Evolutionary conservation across 2,113 vertebrate species (phyloP), one percentile per base, ranked within the genome.

Genomic region (Lanius ludovicianus): DNA sequence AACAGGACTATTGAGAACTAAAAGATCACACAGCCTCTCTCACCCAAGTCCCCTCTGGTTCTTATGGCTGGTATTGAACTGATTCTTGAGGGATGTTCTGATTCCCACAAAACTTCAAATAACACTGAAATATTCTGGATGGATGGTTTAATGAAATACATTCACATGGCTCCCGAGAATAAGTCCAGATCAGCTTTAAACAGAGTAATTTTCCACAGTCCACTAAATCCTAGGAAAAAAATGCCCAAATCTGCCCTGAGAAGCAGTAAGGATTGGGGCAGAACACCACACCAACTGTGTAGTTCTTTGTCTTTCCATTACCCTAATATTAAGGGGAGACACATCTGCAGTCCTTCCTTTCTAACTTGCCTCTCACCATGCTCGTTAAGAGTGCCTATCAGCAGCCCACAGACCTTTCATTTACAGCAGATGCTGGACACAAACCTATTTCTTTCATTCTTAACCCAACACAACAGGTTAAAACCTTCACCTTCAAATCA

Each of bases 271-370:
- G 7, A 49, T 0, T 63, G 28, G 5, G 7, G 16, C 39, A 62
- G 30, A 69, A 30, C 30, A 59, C 8, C 2, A 1, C 15, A 15
- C 16, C 22, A 55, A 21, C 22, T 52, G 5, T 1, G 0, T 25
- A 64, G 31, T 9, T 30, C 42, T 81, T 74, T 4, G 0, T 30
- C 30, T 70, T 55, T 73, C 71, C 11, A 5, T 69, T 41, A 11
- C 22, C 13, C 6, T 57, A 25, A 33, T 0, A 13, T 64, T 49
- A 52, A 80, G 25, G 25, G 35, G 24, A 84, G 23, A 67, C 52
- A 62, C 6, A 42, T 24, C 55, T 68, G 44, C 25, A 82, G 49
- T 35, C 22, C 25, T 79, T 71, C 25, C 31, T 73, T 89, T 84
- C 44, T 68, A 53, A 33, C 25, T 53, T 49, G 41, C 33, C 10